phyloP scores from a whole-genome alignment of 2,797 vertebrate genomes.

The Holocentrus rufus region DNA sequence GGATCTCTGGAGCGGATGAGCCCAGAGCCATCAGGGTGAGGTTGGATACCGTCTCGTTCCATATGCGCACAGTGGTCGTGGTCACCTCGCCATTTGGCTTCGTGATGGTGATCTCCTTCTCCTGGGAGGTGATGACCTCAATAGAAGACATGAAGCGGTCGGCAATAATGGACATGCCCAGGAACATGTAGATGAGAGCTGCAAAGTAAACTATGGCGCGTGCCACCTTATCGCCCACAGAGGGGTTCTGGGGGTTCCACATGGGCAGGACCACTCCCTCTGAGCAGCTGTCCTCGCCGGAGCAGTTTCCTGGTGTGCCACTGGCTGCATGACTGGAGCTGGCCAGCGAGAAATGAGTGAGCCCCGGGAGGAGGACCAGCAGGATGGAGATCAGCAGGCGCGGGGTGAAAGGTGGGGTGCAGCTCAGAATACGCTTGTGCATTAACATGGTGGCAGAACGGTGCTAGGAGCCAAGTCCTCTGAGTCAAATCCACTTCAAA shows the following conservation, averaged over 20 bases:
- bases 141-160: slow-evolving; percentile 99
- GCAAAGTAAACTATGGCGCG: slow-evolving; percentile 98
- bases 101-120: slow-evolving; percentile 98
- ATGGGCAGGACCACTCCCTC: slow-evolving; percentile 90
- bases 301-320: slow-evolving; percentile 75
- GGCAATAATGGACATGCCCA: slow-evolving; percentile 97
- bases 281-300: slow-evolving; percentile 80
- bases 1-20: slow-evolving; percentile 96
- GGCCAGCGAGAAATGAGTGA: slow-evolving; percentile 74
- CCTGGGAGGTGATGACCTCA: slow-evolving; percentile 99
- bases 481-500: slow-evolving; percentile 40
- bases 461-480: slow-evolving; percentile 33
- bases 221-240: slow-evolving; percentile 96
- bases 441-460: slow-evolving; percentile 66
- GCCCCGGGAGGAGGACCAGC: slow-evolving; percentile 76
- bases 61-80: slow-evolving; percentile 96
- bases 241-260: slow-evolving; percentile 96
- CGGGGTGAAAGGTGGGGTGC: slow-evolving; percentile 49
- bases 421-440: slow-evolving; percentile 55
- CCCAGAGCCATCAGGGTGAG: slow-evolving; percentile 98
- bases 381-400: slow-evolving; percentile 70
- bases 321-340: slow-evolving; percentile 56
- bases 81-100: slow-evolving; percentile 96
- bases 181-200: slow-evolving; percentile 98
- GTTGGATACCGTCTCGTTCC: slow-evolving; percentile 99